These are phyloP conservation scores for Drosophila borealis DNA, from an alignment of 2,888 invertebrate species.

Conservation along the genomic window DNA sequence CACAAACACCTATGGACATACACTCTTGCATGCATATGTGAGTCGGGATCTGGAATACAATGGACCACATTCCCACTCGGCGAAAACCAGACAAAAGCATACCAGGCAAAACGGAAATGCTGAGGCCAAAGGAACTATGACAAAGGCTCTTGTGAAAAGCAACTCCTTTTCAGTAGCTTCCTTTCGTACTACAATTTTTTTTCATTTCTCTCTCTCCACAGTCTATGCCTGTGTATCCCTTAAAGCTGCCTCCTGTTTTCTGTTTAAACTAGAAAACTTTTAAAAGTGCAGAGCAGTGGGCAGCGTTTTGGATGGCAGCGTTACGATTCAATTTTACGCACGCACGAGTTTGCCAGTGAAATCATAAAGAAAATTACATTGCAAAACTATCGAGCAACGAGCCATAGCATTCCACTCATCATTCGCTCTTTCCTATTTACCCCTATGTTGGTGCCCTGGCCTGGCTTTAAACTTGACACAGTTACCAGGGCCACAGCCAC, in stretches of 20 bases:
- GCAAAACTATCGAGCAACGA: constrained; percentile 71
- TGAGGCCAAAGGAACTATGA: constrained; percentile 61
- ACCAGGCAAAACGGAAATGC: constrained; percentile 31
- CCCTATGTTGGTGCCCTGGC: constrained; percentile 4
- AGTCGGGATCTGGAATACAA: constrained; percentile 45
- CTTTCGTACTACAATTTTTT: constrained; percentile 4
- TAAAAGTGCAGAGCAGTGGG: constrained; percentile 36
- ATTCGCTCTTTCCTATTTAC: background rate
- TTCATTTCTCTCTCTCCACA: background rate
- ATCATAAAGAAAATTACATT: constrained; percentile 73
- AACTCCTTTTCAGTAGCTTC: constrained; percentile 46
- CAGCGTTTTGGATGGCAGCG: constrained; percentile 24
- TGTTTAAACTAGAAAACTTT: constrained; percentile 41
- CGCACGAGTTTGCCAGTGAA: constrained; percentile 69
- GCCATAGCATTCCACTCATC: constrained; percentile 39
- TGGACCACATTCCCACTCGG: constrained; percentile 29
- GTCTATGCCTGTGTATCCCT: constrained; percentile 23
- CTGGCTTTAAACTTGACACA: constrained; percentile 69
- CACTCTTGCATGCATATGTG: constrained; percentile 26
- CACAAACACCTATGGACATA: constrained; percentile 5
- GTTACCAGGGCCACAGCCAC: constrained; percentile 37
- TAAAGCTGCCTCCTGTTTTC: constrained; percentile 43
- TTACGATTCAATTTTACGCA: constrained; percentile 71
- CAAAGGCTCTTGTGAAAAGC: constrained; percentile 43
- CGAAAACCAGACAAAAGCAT: constrained; percentile 45